Conservation (phyloP, 1,140 invertebrate species). For the Polypedilum vanderplanki region DNA sequence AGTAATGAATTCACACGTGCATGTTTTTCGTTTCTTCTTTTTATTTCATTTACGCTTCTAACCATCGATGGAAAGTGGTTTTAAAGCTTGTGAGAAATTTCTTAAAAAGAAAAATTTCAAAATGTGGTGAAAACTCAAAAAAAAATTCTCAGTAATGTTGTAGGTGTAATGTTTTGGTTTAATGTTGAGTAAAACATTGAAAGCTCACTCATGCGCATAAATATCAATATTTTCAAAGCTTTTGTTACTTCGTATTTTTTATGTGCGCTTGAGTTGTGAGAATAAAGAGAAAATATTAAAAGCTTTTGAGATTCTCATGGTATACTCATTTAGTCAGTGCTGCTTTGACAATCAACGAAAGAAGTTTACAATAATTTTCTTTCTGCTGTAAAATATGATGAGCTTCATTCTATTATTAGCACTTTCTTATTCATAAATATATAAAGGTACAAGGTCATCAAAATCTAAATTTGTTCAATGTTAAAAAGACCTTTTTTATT, state of each 20-base stretch:
- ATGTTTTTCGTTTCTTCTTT: background rate
- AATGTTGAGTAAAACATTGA: background rate
- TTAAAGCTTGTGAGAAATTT: background rate
- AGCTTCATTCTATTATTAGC: too few relatives aligned
- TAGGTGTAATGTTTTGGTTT: background rate
- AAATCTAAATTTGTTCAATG: too few relatives aligned
- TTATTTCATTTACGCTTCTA: too few relatives aligned
- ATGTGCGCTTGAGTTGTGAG: background rate
- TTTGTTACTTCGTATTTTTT: background rate
- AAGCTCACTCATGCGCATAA: slow-evolving; percentile 2
- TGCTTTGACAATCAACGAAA: too few relatives aligned
- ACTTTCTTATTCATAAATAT: too few relatives aligned
- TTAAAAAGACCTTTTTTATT: too few relatives aligned
- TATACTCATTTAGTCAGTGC: too few relatives aligned
- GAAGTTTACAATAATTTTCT: too few relatives aligned
- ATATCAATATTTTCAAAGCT: background rate
- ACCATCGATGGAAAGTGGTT: too few relatives aligned
- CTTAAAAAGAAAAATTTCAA: background rate
- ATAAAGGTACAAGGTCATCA: too few relatives aligned
- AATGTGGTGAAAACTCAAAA: background rate
- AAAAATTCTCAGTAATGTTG: background rate
- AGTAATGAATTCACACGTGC: background rate
- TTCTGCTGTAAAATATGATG: too few relatives aligned
- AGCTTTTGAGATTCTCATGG: too few relatives aligned
- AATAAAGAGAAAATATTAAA: background rate